Percentiles rank a stretch among this genome's conserved stretches.
These are phyloP conservation scores for Centroberyx gerrardi DNA, from an alignment of 2,797 vertebrate genomes.

Conservation along the genomic window DNA sequence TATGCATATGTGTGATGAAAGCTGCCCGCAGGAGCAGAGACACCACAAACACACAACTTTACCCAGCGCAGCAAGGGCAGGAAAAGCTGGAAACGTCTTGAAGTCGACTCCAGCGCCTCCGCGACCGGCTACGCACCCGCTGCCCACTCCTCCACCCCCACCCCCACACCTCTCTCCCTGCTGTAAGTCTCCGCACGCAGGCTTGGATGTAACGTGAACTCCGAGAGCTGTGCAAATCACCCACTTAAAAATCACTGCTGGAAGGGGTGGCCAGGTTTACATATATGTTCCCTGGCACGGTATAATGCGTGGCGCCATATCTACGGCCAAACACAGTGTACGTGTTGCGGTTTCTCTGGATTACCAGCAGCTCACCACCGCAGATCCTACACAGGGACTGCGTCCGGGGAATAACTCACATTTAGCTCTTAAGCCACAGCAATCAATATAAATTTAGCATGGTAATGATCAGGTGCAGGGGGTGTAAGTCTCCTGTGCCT, in stretches of 20 bases:
- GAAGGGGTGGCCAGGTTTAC: conserved; percentile 47
- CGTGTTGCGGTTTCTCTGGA: conserved; percentile 76
- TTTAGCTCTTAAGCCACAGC: conserved; percentile 85
- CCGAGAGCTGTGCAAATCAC: conserved; percentile 40
- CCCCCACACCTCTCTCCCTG: background rate
- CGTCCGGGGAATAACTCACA: conserved; percentile 80
- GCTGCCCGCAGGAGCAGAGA: conserved; percentile 67
- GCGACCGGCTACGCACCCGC: background rate
- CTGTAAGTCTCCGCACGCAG: conserved; percentile 2
- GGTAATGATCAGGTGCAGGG: conserved; percentile 84
- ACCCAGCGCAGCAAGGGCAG: conserved; percentile 47
- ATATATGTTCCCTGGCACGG: conserved; percentile 43
- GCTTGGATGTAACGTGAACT: conserved; percentile 40
- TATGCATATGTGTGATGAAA: conserved; percentile 80
- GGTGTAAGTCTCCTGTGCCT: conserved; percentile 73
- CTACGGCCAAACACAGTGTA: conserved; percentile 63
- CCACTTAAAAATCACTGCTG: conserved; percentile 48
- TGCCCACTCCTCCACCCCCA: conserved; percentile 6
- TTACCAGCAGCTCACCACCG: conserved; percentile 71
- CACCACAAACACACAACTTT: conserved; percentile 67
- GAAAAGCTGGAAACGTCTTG: conserved; percentile 30
- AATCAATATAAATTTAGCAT: conserved; percentile 89
- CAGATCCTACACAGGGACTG: conserved; percentile 59
- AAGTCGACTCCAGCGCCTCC: conserved; percentile 1
- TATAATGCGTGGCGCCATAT: conserved; percentile 53